Evolutionary conservation across 2,888 invertebrate genomes (phyloP).

Genomic region (Odontothrips loti): DNA sequence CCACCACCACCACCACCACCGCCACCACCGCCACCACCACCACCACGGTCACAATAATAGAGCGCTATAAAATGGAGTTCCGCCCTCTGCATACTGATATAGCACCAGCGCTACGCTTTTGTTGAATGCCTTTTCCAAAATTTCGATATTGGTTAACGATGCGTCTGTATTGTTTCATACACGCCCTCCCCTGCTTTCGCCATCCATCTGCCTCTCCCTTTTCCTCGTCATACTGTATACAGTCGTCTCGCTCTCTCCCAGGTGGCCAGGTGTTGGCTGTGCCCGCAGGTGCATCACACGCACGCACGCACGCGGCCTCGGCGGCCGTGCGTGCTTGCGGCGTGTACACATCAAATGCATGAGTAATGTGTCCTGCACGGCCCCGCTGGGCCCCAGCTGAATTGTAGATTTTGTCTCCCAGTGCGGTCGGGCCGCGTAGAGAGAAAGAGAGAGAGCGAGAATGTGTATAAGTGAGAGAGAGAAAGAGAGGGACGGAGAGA

Average conservation of each 20-base stretch:
- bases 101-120: no score
- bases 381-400: neutral
- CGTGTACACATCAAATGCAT: conserved; percentile 20
- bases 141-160: neutral
- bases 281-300: neutral
- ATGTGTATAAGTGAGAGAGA: neutral
- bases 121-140: no score
- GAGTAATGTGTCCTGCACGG: neutral
- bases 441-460: no score
- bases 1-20: no score
- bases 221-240: neutral
- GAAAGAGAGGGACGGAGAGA: neutral
- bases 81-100: no score
- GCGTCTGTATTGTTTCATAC: neutral
- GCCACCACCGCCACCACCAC: no score
- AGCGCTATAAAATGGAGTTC: no score
- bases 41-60: no score
- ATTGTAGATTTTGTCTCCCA: conserved; percentile 8
- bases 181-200: neutral
- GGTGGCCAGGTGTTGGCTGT: neutral
- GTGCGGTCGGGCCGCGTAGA: neutral
- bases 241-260: neutral
- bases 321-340: neutral
- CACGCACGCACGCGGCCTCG: no score
- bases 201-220: neutral